These are phyloP conservation scores for Sternotherus odoratus DNA, from an alignment of 2,797 vertebrate species.

Conservation along the genomic window DNA sequence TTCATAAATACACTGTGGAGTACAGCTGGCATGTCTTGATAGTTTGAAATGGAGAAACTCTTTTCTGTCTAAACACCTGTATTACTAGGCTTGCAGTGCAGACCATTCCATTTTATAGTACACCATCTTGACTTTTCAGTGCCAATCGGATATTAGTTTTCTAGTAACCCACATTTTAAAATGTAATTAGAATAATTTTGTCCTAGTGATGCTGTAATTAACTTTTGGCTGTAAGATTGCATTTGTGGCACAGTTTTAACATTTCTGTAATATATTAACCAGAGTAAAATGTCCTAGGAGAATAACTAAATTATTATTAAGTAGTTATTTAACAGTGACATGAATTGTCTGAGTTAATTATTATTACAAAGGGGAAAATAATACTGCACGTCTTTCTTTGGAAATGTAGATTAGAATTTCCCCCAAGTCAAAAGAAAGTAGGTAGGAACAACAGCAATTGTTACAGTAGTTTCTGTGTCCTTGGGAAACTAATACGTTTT, in stretches of 20 bases:
- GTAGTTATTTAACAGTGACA: not conserved
- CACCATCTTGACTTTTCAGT: not conserved
- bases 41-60: not conserved
- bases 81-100: rapidly evolving
- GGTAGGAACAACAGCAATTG: not conserved
- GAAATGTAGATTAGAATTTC: not conserved
- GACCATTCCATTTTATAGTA: not conserved
- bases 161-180: not conserved
- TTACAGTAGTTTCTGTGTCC: not conserved
- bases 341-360: not conserved
- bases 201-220: not conserved
- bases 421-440: not conserved
- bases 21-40: not conserved
- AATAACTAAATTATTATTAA: not conserved
- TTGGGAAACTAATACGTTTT: no score
- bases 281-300: not conserved
- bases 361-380: no score
- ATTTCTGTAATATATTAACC: not conserved
- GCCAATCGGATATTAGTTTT: not conserved
- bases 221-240: rapidly evolving
- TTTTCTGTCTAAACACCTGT: not conserved
- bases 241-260: not conserved
- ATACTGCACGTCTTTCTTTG: not conserved
- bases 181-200: not conserved
- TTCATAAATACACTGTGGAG: not conserved